These are phyloP conservation scores for Drosophila eugracilis DNA, from an alignment of 1,140 invertebrate genomes.

Conservation along the genomic window DNA sequence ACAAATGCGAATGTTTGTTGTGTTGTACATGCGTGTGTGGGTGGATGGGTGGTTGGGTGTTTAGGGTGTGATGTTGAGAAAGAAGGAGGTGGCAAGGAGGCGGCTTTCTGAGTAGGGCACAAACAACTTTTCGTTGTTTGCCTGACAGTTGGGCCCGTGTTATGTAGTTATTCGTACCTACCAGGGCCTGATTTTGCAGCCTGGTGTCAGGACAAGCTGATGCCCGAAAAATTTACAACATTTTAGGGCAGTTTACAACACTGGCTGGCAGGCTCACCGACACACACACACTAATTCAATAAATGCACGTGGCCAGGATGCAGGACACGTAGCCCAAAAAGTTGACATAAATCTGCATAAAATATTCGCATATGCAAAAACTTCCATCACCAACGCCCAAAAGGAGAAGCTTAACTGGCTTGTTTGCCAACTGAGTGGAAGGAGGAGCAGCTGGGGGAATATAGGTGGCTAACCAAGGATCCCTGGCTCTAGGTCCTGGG, in stretches of 20 bases:
- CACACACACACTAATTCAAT: slow-evolving; percentile 75
- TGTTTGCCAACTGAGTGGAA: slow-evolving; percentile 53
- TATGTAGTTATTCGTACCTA: slow-evolving; percentile 4
- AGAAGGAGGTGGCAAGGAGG: background rate
- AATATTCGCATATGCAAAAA: slow-evolving; percentile 81
- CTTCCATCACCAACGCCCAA: slow-evolving; percentile 37
- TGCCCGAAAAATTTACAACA: slow-evolving; percentile 71
- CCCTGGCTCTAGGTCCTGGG: slow-evolving; percentile 3
- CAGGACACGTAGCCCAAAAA: slow-evolving; percentile 73
- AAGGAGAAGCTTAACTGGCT: slow-evolving; percentile 61
- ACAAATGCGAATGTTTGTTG: slow-evolving; percentile 47
- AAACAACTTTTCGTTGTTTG: slow-evolving; percentile 66
- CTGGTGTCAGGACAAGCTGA: slow-evolving; percentile 66
- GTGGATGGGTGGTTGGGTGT: background rate
- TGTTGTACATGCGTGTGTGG: slow-evolving; percentile 30
- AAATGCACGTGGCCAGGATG: slow-evolving; percentile 73
- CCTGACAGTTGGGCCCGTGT: slow-evolving; percentile 55
- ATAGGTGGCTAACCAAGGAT: slow-evolving; percentile 9
- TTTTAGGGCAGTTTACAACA: slow-evolving; percentile 63
- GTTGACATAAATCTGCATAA: slow-evolving; percentile 83
- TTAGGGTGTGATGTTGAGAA: background rate
- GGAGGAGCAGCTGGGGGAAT: slow-evolving; percentile 1
- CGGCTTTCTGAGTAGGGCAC: slow-evolving; percentile 61
- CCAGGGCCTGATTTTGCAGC: slow-evolving; percentile 3
- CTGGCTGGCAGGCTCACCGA: slow-evolving; percentile 31